These are phyloP conservation scores for Lasioglossum baleicum DNA, from an alignment of 1,140 invertebrate genomes.

Conservation along the genomic window DNA sequence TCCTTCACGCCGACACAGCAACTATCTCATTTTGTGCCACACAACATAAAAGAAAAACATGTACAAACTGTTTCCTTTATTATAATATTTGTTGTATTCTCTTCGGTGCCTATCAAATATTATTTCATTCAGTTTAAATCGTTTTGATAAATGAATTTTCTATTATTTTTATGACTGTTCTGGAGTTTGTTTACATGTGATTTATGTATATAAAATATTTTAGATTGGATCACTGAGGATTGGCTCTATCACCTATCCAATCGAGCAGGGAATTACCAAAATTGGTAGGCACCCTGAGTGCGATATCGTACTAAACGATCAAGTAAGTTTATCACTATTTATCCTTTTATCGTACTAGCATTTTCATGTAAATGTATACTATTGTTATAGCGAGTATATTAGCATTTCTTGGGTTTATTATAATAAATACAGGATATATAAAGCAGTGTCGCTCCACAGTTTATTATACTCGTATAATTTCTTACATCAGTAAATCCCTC, in stretches of 20 bases:
- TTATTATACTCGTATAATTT: no score
- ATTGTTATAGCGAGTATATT: no score
- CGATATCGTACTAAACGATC: conserved; percentile 46
- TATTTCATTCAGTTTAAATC: not conserved
- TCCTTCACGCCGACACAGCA: conserved; percentile 13
- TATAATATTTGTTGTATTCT: not conserved
- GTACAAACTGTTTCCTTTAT: not conserved
- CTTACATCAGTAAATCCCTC: no score
- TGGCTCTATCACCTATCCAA: conserved; percentile 17
- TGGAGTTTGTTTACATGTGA: not conserved
- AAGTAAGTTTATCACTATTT: conserved; percentile 47
- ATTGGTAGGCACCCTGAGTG: conserved; percentile 54
- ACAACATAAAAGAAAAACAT: no score
- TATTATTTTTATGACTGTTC: not conserved
- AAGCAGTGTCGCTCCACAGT: no score
- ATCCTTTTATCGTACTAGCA: not conserved
- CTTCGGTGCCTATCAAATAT: not conserved
- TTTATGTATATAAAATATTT: conserved; percentile 21
- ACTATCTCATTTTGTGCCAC: not conserved
- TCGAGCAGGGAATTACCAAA: conserved; percentile 49
- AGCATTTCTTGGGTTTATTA: not conserved
- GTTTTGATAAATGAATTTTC: not conserved
- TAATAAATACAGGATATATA: not conserved
- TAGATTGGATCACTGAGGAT: conserved; percentile 56
- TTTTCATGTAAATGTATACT: no score